phyloP scores from a whole-genome alignment of 2,888 invertebrate genomes.

The Lithophane socia region DNA sequence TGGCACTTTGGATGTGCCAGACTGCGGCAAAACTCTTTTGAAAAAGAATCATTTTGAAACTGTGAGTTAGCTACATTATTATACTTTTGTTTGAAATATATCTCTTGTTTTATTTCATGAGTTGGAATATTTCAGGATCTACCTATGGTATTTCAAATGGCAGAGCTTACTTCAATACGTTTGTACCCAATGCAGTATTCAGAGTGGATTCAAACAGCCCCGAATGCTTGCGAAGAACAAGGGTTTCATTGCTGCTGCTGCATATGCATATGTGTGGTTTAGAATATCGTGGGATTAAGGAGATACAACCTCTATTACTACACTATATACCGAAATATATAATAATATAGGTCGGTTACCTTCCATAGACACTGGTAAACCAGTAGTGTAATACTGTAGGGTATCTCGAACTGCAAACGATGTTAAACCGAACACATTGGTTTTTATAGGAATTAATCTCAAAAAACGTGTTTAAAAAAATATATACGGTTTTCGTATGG shows the following conservation, averaged over 20 bases:
- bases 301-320: neutral
- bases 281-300: neutral
- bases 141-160: too few relatives aligned
- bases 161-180: neutral
- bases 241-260: neutral
- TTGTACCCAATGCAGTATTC: slow-evolving; percentile 11
- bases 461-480: neutral
- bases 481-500: too few relatives aligned
- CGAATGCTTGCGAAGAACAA: neutral
- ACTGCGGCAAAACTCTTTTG: neutral
- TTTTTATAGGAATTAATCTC: neutral
- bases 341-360: too few relatives aligned
- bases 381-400: too few relatives aligned
- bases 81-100: neutral
- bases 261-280: neutral
- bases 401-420: neutral
- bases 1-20: neutral
- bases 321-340: too few relatives aligned
- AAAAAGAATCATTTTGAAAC: neutral
- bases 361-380: too few relatives aligned
- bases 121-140: neutral
- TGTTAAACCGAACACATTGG: neutral
- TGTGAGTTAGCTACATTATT: neutral
- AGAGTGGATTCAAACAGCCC: neutral
- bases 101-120: neutral